phyloP scores from a whole-genome alignment of 2,888 invertebrate genomes.

The Trissolcus japonicus region DNA sequence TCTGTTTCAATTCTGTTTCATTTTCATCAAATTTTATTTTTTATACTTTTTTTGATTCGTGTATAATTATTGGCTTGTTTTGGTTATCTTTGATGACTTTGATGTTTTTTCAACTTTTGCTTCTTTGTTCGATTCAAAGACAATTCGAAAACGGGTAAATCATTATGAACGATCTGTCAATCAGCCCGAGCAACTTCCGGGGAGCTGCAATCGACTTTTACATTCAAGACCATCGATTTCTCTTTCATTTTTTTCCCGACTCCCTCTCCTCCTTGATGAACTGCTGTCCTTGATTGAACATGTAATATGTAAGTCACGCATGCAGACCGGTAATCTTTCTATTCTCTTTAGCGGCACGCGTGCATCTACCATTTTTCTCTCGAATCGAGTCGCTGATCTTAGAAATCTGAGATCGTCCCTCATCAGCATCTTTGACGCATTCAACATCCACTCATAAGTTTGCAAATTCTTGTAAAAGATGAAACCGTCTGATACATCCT shows the following conservation, averaged over 20 bases:
- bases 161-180: slow-evolving; percentile 11
- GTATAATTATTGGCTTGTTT: no score
- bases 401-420: slow-evolving; percentile 6
- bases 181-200: slow-evolving; percentile 16
- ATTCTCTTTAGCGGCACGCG: slow-evolving; percentile 42
- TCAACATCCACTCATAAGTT: no score
- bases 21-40: no score
- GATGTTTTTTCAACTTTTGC: no score
- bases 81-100: no score
- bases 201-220: slow-evolving; percentile 20
- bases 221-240: slow-evolving; percentile 38
- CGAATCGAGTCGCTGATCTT: slow-evolving; percentile 4
- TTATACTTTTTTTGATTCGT: no score
- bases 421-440: slow-evolving; percentile 15
- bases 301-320: slow-evolving; percentile 65
- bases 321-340: slow-evolving; percentile 43
- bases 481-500: no score
- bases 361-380: slow-evolving; percentile 18
- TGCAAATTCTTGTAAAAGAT: no score
- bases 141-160: slow-evolving; percentile 6
- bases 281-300: slow-evolving; percentile 48
- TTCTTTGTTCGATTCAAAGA: neutral
- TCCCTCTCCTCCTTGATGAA: slow-evolving; percentile 23
- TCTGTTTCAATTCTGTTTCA: no score
- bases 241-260: slow-evolving; percentile 31